Base-by-base conservation (phyloP, 1,140 invertebrate genomes). In the Anagrus nilaparvatae region DNA sequence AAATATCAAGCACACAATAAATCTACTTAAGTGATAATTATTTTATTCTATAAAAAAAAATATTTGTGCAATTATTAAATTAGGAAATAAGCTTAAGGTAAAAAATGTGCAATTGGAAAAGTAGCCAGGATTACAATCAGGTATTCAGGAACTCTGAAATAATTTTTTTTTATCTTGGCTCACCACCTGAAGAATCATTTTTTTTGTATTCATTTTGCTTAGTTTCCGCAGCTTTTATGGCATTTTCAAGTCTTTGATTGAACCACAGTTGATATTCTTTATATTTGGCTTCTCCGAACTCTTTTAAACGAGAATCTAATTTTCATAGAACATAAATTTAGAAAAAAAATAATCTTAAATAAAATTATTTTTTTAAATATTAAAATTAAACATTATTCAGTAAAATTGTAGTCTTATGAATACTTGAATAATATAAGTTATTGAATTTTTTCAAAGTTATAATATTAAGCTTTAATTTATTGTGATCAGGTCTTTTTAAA, bases 251-350 rank as follows among this genome's bases (percentile, higher is more conserved):
- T 50, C 84, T 71, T 58, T 78, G 75, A 58, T 84, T 74, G 58
- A 90, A 84, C 86, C 87, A 91, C 27, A 67, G 67, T 52, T 72
- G 75, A 53, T 88, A 77, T 51, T 86, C 76, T 25, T 65, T 65
- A 52, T 83, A 78, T 52, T 84, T 81, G 44, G 73, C 67, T 60
- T 81, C 73, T 20, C 80, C 76, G 39, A 82, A 68, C 44, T 80
- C 74, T 55, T 81, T 81, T 44, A 89, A 72, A 56, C 77, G 73
- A 48, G 85, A 84, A 81, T 90, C 86, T 87, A n/a, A n/a, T n/a
- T n/a, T 28, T n/a, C n/a, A n/a, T n/a, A n/a, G n/a, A n/a, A n/a
- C n/a, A n/a, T n/a, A n/a, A n/a, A n/a, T n/a, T n/a, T n/a, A n/a
- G n/a, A n/a, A n/a, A n/a, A n/a, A n/a, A n/a, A n/a, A n/a, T n/a